A percentile compares a stretch with the other conserved stretches of the same genome.
phyloP scores from a whole-genome alignment of 2,113 vertebrate genomes.

The Myotis lucifugus region DNA sequence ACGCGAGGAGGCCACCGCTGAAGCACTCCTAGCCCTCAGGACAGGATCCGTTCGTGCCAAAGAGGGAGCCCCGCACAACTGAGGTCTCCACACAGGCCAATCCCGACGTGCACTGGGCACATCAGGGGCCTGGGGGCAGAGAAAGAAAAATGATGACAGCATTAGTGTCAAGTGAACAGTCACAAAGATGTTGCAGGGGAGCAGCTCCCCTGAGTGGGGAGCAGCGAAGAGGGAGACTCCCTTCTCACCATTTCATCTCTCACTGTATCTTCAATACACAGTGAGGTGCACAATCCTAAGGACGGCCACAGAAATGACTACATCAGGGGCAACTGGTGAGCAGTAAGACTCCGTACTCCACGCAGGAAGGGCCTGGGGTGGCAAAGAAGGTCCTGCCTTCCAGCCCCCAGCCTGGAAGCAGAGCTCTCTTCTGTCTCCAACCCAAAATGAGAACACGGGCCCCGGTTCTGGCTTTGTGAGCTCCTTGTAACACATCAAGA shows the following conservation, averaged over 20 bases:
- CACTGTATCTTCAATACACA: not conserved
- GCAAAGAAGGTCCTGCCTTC: not conserved
- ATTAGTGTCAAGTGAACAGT: not conserved
- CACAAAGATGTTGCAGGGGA: not conserved
- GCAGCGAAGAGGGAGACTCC: not conserved
- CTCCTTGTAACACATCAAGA: not conserved
- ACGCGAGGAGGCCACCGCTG: not conserved
- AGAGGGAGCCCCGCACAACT: fast-evolving
- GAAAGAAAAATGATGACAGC: not conserved
- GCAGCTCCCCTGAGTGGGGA: not conserved
- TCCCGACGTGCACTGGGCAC: not conserved
- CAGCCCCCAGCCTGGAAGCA: not conserved
- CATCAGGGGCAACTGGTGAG: not conserved
- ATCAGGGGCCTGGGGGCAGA: not conserved
- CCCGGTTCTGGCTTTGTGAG: not conserved
- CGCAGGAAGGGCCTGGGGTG: not conserved
- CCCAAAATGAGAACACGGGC: not conserved
- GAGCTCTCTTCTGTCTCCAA: not conserved
- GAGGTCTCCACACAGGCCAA: not conserved
- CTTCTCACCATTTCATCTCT: not conserved
- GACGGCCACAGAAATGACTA: not conserved
- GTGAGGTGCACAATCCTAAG: not conserved
- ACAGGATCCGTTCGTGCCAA: not conserved
- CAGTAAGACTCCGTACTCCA: not conserved
- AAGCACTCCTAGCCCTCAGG: not conserved